These are phyloP conservation scores for Aphelinus atriplicis DNA, from an alignment of 1,140 invertebrate genomes.

Conservation along the genomic window DNA sequence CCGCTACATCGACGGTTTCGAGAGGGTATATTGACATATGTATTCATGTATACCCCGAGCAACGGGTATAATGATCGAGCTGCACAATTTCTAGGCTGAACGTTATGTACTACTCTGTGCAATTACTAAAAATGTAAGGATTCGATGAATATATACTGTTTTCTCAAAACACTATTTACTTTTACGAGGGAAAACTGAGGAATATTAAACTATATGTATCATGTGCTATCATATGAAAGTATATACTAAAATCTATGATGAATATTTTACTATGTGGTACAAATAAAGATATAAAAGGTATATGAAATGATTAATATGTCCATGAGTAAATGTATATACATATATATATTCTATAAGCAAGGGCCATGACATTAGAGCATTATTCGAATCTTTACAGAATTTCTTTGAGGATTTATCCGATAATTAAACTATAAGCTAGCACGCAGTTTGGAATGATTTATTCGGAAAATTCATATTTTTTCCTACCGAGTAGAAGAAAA, in stretches of 20 bases:
- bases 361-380: background rate
- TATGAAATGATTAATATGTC: slow-evolving; percentile 39
- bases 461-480: background rate
- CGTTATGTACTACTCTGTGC: slow-evolving; percentile 37
- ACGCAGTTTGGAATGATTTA: background rate
- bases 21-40: background rate
- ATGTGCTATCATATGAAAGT: slow-evolving; percentile 46
- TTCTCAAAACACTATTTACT: slow-evolving; percentile 21
- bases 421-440: too few relatives aligned
- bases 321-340: slow-evolving; percentile 44
- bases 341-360: slow-evolving; percentile 41
- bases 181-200: slow-evolving; percentile 25
- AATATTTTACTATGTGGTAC: slow-evolving; percentile 45
- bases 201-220: slow-evolving; percentile 41
- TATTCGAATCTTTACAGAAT: background rate
- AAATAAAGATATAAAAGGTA: slow-evolving; percentile 39
- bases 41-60: background rate
- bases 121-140: slow-evolving; percentile 40
- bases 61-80: slow-evolving; percentile 19
- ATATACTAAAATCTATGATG: slow-evolving; percentile 42
- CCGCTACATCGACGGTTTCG: background rate
- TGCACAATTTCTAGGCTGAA: slow-evolving; percentile 33
- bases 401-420: background rate
- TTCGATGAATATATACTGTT: slow-evolving; percentile 16
- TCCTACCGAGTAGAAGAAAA: background rate